These are phyloP conservation scores for Eumerus sabulonum DNA, from an alignment of 2,888 invertebrate species.

Conservation along the genomic window DNA sequence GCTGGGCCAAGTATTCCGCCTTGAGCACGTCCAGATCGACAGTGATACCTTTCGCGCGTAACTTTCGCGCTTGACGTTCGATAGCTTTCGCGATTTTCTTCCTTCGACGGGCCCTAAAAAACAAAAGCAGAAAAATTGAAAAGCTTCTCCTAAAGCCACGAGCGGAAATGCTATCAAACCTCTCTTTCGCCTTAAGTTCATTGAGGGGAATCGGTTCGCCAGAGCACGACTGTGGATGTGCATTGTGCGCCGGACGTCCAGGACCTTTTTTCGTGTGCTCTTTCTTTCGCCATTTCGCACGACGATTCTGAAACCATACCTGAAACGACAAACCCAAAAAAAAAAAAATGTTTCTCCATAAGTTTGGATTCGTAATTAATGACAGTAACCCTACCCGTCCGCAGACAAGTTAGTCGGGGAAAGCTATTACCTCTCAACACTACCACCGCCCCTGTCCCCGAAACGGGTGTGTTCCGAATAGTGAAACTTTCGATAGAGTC, in stretches of 20 bases:
- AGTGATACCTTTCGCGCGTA: slow-evolving; percentile 93
- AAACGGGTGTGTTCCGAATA: slow-evolving; percentile 22
- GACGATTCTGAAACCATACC: slow-evolving; percentile 99
- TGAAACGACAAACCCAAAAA: slow-evolving; percentile 77
- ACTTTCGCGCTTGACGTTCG: slow-evolving; percentile 94
- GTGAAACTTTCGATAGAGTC: slow-evolving; percentile 54
- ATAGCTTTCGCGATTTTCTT: slow-evolving; percentile 95
- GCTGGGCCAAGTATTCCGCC: slow-evolving; percentile 91
- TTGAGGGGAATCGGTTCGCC: slow-evolving; percentile 98
- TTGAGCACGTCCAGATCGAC: slow-evolving; percentile 92
- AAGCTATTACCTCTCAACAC: too few relatives aligned
- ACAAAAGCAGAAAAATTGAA: background rate
- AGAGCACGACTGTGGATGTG: slow-evolving; percentile 97
- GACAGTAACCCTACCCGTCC: too few relatives aligned
- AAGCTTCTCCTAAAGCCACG: background rate
- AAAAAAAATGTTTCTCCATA: too few relatives aligned
- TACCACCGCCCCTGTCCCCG: background rate
- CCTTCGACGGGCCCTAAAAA: slow-evolving; percentile 87
- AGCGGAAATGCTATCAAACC: slow-evolving; percentile 81
- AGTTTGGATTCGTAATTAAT: too few relatives aligned
- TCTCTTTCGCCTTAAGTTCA: slow-evolving; percentile 90
- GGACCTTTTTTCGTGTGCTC: slow-evolving; percentile 99
- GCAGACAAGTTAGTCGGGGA: too few relatives aligned
- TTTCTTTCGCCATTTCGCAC: slow-evolving; percentile 99
- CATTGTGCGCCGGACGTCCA: slow-evolving; percentile 98